These are phyloP conservation scores for Hippoglossus hippoglossus DNA, from an alignment of 2,797 vertebrate genomes.

Conservation along the genomic window DNA sequence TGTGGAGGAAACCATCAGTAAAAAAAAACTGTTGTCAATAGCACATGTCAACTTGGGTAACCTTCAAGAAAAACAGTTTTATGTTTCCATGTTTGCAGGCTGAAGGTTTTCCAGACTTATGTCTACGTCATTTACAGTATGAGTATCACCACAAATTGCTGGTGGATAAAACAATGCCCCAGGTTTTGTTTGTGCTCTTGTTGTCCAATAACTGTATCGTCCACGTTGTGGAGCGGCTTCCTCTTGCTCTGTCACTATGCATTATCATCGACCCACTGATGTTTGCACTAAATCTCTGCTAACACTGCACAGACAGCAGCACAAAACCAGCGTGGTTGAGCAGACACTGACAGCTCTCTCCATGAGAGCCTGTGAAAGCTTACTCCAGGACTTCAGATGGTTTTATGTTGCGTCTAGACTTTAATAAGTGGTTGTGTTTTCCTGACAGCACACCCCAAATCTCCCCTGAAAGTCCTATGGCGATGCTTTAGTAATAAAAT, in stretches of 20 bases:
- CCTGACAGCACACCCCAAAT: constrained; percentile 82
- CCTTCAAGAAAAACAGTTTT: constrained; percentile 21
- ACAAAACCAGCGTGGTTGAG: constrained; percentile 62
- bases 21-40: constrained; percentile 49
- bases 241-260: constrained; percentile 29
- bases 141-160: constrained; percentile 18
- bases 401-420: constrained; percentile 99
- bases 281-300: constrained; percentile 33
- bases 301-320: constrained; percentile 45
- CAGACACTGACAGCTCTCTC: constrained; percentile 67
- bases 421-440: constrained; percentile 94
- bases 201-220: constrained; percentile 18
- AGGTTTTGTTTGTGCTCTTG: constrained; percentile 26
- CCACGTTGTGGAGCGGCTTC: constrained; percentile 23
- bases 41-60: constrained; percentile 44
- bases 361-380: constrained; percentile 80
- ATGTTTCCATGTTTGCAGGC: constrained; percentile 5
- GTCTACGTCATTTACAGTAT: constrained; percentile 15
- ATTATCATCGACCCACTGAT: constrained; percentile 22
- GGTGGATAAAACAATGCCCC: constrained; percentile 5
- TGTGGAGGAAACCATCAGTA: constrained; percentile 54
- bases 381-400: constrained; percentile 88
- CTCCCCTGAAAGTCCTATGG: constrained; percentile 85
- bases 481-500: constrained; percentile 83
- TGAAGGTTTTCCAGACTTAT: not conserved